Evolutionary conservation across 2,888 invertebrate species (phyloP).

Genomic region (Clostera curtula): DNA sequence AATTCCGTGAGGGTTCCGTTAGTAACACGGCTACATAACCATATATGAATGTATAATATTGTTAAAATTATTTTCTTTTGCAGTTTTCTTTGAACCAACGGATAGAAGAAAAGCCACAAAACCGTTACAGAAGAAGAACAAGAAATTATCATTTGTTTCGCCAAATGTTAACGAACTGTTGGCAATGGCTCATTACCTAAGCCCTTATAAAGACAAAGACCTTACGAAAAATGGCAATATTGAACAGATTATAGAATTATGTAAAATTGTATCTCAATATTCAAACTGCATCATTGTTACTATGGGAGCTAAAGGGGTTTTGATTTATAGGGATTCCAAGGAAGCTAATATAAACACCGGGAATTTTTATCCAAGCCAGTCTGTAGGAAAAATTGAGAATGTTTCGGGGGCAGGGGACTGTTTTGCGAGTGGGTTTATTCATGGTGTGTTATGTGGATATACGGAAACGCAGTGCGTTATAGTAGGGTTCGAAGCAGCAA

Average conservation of each 20-base stretch:
- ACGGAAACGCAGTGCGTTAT: slow-evolving; percentile 75
- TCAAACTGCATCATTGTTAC: slow-evolving; percentile 78
- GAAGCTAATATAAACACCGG: slow-evolving; percentile 17
- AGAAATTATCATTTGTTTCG: slow-evolving; percentile 77
- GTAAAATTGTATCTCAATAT: slow-evolving; percentile 50
- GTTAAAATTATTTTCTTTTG: slow-evolving; percentile 40
- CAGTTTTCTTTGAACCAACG: slow-evolving; percentile 94
- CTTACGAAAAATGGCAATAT: slow-evolving; percentile 20
- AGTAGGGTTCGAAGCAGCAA: slow-evolving; percentile 78
- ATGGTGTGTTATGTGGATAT: slow-evolving; percentile 73
- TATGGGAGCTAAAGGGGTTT: slow-evolving; percentile 75
- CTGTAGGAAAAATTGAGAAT: slow-evolving; percentile 71
- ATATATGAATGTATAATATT: no score
- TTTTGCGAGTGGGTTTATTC: slow-evolving; percentile 81
- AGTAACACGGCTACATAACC: no score
- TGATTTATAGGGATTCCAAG: slow-evolving; percentile 46
- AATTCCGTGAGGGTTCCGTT: no score
- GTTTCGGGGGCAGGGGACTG: slow-evolving; percentile 92
- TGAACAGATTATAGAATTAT: slow-evolving; percentile 37
- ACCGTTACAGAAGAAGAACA: slow-evolving; percentile 72
- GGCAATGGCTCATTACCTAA: slow-evolving; percentile 76
- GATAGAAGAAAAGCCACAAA: slow-evolving; percentile 85
- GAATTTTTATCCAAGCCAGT: slow-evolving; percentile 50
- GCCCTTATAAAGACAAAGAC: slow-evolving; percentile 26
- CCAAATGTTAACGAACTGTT: slow-evolving; percentile 88